Evolutionary conservation across 2,888 invertebrate genomes (phyloP), one percentile per base, ranked within the genome.

Genomic region (Cantharis nigra): DNA sequence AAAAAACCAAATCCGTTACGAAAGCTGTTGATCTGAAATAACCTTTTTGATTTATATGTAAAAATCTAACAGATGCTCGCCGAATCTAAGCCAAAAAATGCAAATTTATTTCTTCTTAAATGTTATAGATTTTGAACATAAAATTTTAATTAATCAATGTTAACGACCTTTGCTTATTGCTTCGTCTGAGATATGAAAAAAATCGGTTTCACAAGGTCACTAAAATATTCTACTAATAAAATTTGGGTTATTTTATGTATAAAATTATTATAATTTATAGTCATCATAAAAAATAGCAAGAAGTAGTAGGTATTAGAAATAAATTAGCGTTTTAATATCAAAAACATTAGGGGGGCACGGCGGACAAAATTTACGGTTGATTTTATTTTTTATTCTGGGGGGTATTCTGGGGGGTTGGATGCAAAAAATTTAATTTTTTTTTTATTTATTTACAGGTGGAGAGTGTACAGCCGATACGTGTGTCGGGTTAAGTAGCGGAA

Each of bases 401-500:
- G 20, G 20, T 20, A 20, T 20, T 20, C 3, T 20, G 20, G 3
- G 20, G 20, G 20, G 20, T 20, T 20, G 23, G 23, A 5, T 20
- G 23, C 1, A 4, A 26, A 26, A 26, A 26, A 9, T 26, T 26
- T 5, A 26, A 26, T 9, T 9, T 26, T 65, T 65, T 11, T 67
- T n/a, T n/a, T n/a, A n/a, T n/a, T 72, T 74, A 69, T 64, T 87
- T 87, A 3, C 83, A 91, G 91, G 90, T 26, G 87, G 89, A 0
- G 90, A 90, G 78, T 93, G 93, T 82, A 91, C 91, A 23, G 89
- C 90, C 71, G 93, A 93, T 10, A 90, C 92, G 9, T 94, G 94
- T 84, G 91, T 92, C 87, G 92, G 92, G 78, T 86, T 91, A 73
- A 93, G 93, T 81, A 93, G 93, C 81, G 93, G 93, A 3, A 94